Conservation (phyloP, 2,888 invertebrate species). For the Drosophila atroscutellata region DNA sequence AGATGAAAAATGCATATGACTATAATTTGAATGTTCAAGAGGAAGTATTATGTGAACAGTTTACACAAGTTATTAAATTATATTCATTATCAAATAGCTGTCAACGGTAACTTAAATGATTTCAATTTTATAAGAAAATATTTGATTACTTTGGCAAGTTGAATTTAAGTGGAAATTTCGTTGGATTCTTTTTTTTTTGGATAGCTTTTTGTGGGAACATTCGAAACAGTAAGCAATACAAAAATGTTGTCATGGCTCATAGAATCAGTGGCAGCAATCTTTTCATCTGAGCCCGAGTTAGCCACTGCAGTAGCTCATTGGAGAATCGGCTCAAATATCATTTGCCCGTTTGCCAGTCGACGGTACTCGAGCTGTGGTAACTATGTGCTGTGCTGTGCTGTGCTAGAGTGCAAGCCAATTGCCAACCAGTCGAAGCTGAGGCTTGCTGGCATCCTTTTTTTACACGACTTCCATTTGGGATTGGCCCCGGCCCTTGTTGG, state of each 20-base stretch:
- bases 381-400: conserved; percentile 12
- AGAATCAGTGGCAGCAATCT: conserved; percentile 43
- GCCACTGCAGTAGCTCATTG: conserved; percentile 74
- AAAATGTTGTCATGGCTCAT: conserved; percentile 33
- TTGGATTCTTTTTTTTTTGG: neutral
- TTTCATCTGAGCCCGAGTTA: conserved; percentile 28
- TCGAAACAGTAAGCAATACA: conserved; percentile 6
- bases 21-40: neutral
- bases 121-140: conserved; percentile 3
- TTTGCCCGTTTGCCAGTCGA: conserved; percentile 24
- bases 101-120: neutral
- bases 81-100: neutral
- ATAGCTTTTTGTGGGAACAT: conserved; percentile 8
- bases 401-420: conserved; percentile 60
- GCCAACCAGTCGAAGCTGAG: conserved; percentile 29
- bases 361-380: conserved; percentile 18
- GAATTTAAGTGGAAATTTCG: conserved; percentile 21
- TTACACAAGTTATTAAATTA: neutral
- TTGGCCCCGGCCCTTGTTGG: conserved; percentile 82
- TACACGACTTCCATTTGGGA: conserved; percentile 62
- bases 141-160: neutral
- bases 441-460: conserved; percentile 58
- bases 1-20: neutral
- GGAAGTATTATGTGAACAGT: neutral
- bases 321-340: conserved; percentile 72